Evolutionary conservation across 1,140 invertebrate genomes (phyloP).

Genomic region (Zaprionus lachaisei): DNA sequence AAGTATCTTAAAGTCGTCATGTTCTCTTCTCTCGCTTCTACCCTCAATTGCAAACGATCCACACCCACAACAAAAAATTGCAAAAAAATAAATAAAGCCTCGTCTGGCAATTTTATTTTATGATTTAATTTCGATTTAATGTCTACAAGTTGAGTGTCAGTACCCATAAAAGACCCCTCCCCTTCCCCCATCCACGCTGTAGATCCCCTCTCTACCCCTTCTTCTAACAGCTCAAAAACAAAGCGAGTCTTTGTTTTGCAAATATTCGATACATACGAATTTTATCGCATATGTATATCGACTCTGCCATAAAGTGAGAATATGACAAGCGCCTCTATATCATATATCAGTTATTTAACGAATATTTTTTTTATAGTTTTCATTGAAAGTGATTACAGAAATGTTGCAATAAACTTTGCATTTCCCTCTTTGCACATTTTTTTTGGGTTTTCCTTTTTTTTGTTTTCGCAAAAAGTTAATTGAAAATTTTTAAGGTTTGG

Average conservation of each 20-base stretch:
- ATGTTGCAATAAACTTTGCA: constrained; percentile 27
- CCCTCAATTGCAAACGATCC: neutral
- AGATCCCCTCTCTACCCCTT: neutral
- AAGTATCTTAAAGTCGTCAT: neutral
- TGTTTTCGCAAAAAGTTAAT: constrained; percentile 66
- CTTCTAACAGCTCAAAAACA: constrained; percentile 16
- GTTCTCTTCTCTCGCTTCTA: neutral
- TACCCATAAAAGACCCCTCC: constrained; percentile 5
- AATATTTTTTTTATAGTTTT: neutral
- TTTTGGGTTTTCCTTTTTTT: constrained; percentile 35
- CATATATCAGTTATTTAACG: neutral
- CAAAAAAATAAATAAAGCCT: constrained; percentile 18
- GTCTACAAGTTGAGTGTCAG: constrained; percentile 21
- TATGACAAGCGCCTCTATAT: neutral
- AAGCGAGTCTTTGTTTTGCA: constrained; percentile 28
- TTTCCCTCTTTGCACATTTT: constrained; percentile 38
- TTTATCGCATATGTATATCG: neutral
- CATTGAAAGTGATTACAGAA: neutral
- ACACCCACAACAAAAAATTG: constrained; percentile 30
- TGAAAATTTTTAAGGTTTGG: constrained; percentile 73
- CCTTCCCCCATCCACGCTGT: neutral
- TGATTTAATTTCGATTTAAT: constrained; percentile 46
- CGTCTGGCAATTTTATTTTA: constrained; percentile 45
- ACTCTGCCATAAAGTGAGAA: neutral
- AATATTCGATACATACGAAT: neutral